Evolutionary conservation across 1,140 invertebrate species (phyloP).

Genomic region (Apis cerana): DNA sequence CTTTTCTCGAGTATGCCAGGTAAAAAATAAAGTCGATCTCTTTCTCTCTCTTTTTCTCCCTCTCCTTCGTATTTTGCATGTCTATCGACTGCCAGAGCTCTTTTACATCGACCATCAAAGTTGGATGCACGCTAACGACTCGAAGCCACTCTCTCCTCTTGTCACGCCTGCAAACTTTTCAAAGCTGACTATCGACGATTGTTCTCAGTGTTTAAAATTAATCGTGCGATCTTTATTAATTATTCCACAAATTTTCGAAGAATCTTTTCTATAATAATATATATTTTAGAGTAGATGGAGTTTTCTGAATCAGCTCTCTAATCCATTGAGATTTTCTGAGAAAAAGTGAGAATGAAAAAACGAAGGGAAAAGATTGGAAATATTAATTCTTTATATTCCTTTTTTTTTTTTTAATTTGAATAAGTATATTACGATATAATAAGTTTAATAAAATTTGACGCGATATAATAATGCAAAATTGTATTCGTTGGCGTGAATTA

Average conservation of each 20-base stretch:
- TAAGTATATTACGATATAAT: no score
- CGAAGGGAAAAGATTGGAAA: no score
- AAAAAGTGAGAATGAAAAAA: no score
- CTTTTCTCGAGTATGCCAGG: neutral
- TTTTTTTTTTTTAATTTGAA: no score
- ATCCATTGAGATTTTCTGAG: no score
- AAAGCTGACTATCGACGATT: neutral
- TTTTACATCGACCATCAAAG: slow-evolving; percentile 25
- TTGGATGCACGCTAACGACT: slow-evolving; percentile 32
- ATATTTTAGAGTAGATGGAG: no score
- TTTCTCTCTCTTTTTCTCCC: neutral
- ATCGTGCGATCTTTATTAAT: neutral
- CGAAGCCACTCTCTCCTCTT: neutral
- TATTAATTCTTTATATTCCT: no score
- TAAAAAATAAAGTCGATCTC: neutral
- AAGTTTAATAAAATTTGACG: no score
- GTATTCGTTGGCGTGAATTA: no score
- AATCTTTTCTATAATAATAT: no score
- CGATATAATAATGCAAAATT: no score
- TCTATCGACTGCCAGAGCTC: slow-evolving; percentile 22
- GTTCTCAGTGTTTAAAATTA: neutral
- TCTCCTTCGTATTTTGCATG: slow-evolving; percentile 10
- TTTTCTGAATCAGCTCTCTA: no score
- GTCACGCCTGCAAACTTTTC: slow-evolving; percentile 32
- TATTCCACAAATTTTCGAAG: neutral